Conservation (phyloP, 2,113 vertebrate genomes). For the Bostrychus sinensis region DNA sequence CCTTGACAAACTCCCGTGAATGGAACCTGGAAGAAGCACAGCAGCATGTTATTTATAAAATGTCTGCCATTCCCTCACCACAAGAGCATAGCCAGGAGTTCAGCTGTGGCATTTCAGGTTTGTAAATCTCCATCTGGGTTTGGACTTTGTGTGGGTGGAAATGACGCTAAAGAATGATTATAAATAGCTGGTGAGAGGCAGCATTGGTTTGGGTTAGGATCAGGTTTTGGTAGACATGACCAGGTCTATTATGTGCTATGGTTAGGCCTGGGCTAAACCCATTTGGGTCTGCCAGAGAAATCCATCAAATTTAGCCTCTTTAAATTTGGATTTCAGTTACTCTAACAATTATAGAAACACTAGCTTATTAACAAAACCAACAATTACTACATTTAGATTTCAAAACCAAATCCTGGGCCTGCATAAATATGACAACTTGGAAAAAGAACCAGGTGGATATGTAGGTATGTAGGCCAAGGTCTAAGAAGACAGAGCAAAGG, state of each 20-base stretch:
- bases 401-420: conserved; percentile 19
- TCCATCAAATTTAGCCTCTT: conserved; percentile 45
- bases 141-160: conserved; percentile 67
- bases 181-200: conserved; percentile 75
- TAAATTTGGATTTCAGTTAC: conserved; percentile 18
- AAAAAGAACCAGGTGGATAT: conserved; percentile 68
- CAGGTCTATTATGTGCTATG: conserved; percentile 56
- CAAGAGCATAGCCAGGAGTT: conserved; percentile 86
- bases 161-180: conserved; percentile 75
- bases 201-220: conserved; percentile 75
- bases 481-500: conserved; percentile 67
- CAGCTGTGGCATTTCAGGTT: conserved; percentile 96
- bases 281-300: conserved; percentile 54
- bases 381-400: conserved; percentile 27
- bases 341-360: conserved; percentile 39
- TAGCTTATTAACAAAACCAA: conserved; percentile 44
- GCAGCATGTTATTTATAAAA: conserved; percentile 99
- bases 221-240: conserved; percentile 66
- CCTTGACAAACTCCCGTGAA: conserved; percentile 86
- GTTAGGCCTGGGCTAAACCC: conserved; percentile 51
- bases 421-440: conserved; percentile 30
- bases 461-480: conserved; percentile 68
- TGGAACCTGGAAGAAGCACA: conserved; percentile 90
- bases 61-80: conserved; percentile 87
- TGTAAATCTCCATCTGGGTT: conserved; percentile 70